Evolutionary conservation across 2,888 invertebrate species (phyloP).

Genomic region (Sacculina carcini): DNA sequence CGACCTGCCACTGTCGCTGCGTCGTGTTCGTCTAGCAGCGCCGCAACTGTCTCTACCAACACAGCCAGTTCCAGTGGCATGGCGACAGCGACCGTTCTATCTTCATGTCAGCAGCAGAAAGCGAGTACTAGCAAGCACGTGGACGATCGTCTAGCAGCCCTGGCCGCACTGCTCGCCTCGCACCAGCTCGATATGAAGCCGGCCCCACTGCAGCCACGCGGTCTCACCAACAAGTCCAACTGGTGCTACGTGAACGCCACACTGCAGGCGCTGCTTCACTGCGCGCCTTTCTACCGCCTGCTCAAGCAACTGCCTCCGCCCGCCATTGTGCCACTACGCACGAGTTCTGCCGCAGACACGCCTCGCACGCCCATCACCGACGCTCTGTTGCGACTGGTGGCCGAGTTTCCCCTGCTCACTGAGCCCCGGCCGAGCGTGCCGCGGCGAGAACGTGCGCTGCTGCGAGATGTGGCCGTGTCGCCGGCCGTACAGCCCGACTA

Average conservation of each 20-base stretch:
- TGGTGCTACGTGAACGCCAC: slow-evolving; percentile 93
- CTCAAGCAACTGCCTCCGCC: slow-evolving; percentile 52
- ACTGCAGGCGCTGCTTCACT: slow-evolving; percentile 71
- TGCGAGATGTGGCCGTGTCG: slow-evolving; percentile 25
- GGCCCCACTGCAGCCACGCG: slow-evolving; percentile 58
- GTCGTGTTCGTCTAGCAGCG: too few species aligned
- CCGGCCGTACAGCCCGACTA: slow-evolving; percentile 70
- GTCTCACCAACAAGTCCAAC: slow-evolving; percentile 73
- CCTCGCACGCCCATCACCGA: slow-evolving; percentile 54
- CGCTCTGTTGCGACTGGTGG: slow-evolving; percentile 45
- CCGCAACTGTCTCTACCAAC: too few species aligned
- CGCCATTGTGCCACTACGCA: slow-evolving; percentile 14
- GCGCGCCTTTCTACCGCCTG: slow-evolving; percentile 82
- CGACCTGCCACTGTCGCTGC: too few species aligned
- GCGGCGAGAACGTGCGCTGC: slow-evolving; percentile 6
- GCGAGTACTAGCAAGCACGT: too few species aligned
- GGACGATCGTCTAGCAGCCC: too few species aligned
- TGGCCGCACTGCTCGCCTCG: neutral
- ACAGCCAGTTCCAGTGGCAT: too few species aligned
- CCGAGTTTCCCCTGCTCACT: slow-evolving; percentile 32
- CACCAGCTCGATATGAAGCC: slow-evolving; percentile 31
- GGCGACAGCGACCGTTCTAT: too few species aligned
- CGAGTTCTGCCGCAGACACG: too few species aligned
- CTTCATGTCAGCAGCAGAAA: too few species aligned
- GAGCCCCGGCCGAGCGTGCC: slow-evolving; percentile 4